Evolutionary conservation across 2,113 vertebrate species (phyloP), one percentile per base, ranked within the genome.

Genomic region (Rynchops niger): DNA sequence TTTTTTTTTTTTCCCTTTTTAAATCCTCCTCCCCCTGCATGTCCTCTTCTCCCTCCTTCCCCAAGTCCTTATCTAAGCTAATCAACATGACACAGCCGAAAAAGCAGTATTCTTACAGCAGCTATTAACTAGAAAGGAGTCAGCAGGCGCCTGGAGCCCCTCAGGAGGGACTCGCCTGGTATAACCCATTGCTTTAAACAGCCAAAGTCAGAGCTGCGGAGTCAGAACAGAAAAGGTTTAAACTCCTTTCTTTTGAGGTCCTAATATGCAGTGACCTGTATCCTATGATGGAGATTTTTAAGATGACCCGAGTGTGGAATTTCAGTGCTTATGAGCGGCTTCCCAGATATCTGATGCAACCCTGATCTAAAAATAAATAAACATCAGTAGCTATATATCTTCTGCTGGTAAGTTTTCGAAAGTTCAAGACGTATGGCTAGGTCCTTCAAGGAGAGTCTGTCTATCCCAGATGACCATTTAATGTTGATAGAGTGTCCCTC

Each of bases 11-110:
- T 7, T 5, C 23, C 7, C 45, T 59, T 82, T 83, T 84, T 86
- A 80, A 94, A 79, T 90, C 93, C 85, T 86, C 38, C 19, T 88
- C 65, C 79, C 79, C 19, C 47, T 87, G 8, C 63, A 15, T 74
- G 72, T 85, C 69, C 81, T 77, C 74, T 86, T n/a, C 50, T 77
- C 74, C 20, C 55, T 84, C 77, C 50, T 93, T 95, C 56, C 72
- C 65, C 47, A 82, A 47, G 69, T 53, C 81, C 81, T 93, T 95
- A 92, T 88, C 76, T 88, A 88, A 95, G 95, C 86, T 88, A 81
- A 96, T 93, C 90, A 92, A 30, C 69, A 16, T 73, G 82, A 88
- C 77, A 93, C 90, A 83, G 79, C 79, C 12, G 2, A 88, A 90
- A 93, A 95, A 93, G 66, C 92, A 27, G 63, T 32, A 15, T 90